Base-by-base conservation (phyloP, 2,888 invertebrate species). In the Limenitis arthemis region DNA sequence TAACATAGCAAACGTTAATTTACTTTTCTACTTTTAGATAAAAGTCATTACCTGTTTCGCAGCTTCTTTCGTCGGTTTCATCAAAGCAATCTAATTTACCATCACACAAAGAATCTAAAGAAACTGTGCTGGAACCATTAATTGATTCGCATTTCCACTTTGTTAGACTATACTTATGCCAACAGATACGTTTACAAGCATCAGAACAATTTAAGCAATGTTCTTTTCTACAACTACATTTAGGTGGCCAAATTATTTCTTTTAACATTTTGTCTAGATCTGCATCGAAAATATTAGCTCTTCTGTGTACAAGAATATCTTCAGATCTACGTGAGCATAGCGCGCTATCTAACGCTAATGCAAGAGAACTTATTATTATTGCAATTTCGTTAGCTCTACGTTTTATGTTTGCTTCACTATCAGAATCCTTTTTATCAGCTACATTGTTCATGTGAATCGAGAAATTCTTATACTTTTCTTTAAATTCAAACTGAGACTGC, bases 31-130 rank as follows among this genome's bases (percentile, higher is more conserved):
- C 20, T 20, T 20, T 20, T 20, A 20, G 20, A 20, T 1, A 20
- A 20, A 3, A 20, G 2, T 20, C 20, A 20, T 56, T 68, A 79
- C 79, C 75, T 57, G 47, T 47, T n/a, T 58, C 57, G 58, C 85
- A 85, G 40, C 51, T 66, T 29, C 32, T 60, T 64, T 85, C 85
- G 61, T 85, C 85, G 31, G 70, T 66, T 63, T 79, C 75, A 60
- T 83, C 80, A 47, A 63, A 70, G 58, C 85, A 85, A 53, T 85
- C 85, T 11, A 73, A 55, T 73, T 80, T 83, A 0, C 85, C 84
- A 54, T 85, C 82, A 57, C 85, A 84, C 37, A 84, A 42, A 1
- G 61, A 56, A 58, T 75, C 68, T 9, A 84, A 44, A 3, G 72
- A 46, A 6, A 84, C 63, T 41, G 64, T 65, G 9, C 59, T 59